Evolutionary conservation across 2,888 invertebrate species (phyloP), one percentile per base, ranked within the genome.

Genomic region (Chloroclystis v-ata): DNA sequence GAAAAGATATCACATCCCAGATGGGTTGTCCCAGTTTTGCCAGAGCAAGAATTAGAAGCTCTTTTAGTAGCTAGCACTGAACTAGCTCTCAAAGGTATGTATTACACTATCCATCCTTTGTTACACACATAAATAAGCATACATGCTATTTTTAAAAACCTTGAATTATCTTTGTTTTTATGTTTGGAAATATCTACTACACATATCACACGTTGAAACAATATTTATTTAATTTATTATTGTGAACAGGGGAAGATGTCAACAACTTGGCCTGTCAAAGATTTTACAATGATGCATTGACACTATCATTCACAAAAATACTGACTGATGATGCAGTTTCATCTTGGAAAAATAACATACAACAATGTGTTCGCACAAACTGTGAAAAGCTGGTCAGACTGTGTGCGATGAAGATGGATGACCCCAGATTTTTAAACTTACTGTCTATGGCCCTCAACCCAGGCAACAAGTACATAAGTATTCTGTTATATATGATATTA

Each of bases 341-440:
- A 70, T 97, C 97, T 69, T 98, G 98, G 98, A 98, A 98, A 84
- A 92, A 93, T 69, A 98, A 98, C 81, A 98, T 98, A 74, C 98
- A 98, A 80, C 94, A 93, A 77, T 97, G 97, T 87, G 98, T 98
- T 64, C 92, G 96, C 70, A 93, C 95, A 68, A 98, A 98, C 75
- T 97, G 97, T 74, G 94, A 96, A 75, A 94, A 95, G 76, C 90
- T 98, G 64, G 92, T 98, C 57, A 96, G 97, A 86, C 89, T 98
- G 62, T 96, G 97, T 89, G 97, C 97, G 59, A 90, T 95, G 65
- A 98, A 98, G 84, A 89, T 98, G 77, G 97, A 98, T 82, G 97
- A 97, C 92, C 94, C 96, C 67, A 95, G 97, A 68, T 90, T 98
- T 63, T 89, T 98, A 65, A 96, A 98, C 79, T 90, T 98, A 63